Evolutionary conservation across 37 sponge, comb jelly and placozoan genomes (phyloP).

Genomic region (Halisarca cf. caerulea): DNA sequence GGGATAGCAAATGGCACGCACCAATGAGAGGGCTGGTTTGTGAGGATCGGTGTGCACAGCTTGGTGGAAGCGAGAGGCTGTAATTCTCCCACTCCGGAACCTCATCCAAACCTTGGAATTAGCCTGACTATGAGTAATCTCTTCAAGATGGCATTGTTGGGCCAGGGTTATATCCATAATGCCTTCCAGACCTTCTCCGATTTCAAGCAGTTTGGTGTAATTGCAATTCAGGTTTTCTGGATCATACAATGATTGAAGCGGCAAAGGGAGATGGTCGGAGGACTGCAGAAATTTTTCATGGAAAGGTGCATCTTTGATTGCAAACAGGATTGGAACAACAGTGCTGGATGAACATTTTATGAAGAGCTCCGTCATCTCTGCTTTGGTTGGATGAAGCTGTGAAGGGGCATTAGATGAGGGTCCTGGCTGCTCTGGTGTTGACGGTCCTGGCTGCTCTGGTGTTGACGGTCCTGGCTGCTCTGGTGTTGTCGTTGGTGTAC

Average conservation of each 20-base stretch:
- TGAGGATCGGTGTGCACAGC: conserved; percentile 27
- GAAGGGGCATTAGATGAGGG: background rate
- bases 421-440: too few species aligned
- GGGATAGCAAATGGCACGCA: conserved; percentile 40
- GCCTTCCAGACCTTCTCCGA: background rate
- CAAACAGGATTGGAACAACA: background rate
- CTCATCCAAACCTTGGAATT: conserved; percentile 33
- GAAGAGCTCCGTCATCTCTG: background rate
- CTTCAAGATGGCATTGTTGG: conserved; percentile 1
- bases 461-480: too few species aligned
- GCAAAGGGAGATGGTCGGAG: conserved; percentile 25
- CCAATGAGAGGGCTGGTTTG: conserved; percentile 28
- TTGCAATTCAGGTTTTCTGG: conserved; percentile 1
- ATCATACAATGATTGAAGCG: background rate
- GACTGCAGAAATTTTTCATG: background rate
- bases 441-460: too few species aligned
- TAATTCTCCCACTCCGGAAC: conserved; percentile 36
- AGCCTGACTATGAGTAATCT: conserved; percentile 14
- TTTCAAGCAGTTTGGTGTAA: conserved; percentile 8
- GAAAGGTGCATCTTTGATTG: too few species aligned
- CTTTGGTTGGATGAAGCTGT: background rate
- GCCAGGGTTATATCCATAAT: conserved; percentile 1
- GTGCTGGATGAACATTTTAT: background rate
- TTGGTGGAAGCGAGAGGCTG: conserved; percentile 36
- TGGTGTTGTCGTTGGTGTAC: background rate